These are phyloP conservation scores for Sparidentex hasta DNA, from an alignment of 2,797 vertebrate genomes.

Conservation along the genomic window DNA sequence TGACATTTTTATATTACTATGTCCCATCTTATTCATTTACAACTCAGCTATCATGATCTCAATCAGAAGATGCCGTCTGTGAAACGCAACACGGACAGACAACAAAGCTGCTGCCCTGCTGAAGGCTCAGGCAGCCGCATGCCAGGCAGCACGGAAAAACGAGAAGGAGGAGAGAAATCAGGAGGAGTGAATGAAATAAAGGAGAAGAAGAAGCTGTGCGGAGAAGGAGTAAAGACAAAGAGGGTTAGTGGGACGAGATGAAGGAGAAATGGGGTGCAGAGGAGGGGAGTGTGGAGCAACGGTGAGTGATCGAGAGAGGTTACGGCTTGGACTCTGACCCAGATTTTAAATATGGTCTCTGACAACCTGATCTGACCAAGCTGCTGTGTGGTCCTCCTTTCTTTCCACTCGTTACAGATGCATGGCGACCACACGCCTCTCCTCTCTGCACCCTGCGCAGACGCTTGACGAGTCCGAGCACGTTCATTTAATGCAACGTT, in stretches of 20 bases:
- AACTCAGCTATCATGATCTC: conserved; percentile 16
- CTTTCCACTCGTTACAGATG: conserved; percentile 62
- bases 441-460: conserved; percentile 27
- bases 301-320: conserved; percentile 41
- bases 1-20: conserved; percentile 30
- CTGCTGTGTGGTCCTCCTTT: conserved; percentile 73
- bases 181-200: conserved; percentile 32
- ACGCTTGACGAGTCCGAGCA: conserved; percentile 44
- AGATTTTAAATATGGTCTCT: conserved; percentile 77
- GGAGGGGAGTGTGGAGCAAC: conserved; percentile 25
- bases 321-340: conserved; percentile 73
- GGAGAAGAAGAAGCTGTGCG: conserved; percentile 26
- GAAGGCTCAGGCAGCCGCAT: conserved; percentile 22
- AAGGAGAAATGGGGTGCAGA: conserved; percentile 44
- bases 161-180: background rate
- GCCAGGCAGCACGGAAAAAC: conserved; percentile 10
- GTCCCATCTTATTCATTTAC: conserved; percentile 27
- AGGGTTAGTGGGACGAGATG: conserved; percentile 25
- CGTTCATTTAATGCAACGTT: conserved; percentile 55
- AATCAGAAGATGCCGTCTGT: conserved; percentile 19
- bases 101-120: conserved; percentile 34
- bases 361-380: conserved; percentile 76
- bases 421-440: conserved; percentile 47
- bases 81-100: conserved; percentile 36
- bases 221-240: conserved; percentile 28